Evolutionary conservation across 2,797 vertebrate genomes (phyloP).

Genomic region (Oreortyx pictus): DNA sequence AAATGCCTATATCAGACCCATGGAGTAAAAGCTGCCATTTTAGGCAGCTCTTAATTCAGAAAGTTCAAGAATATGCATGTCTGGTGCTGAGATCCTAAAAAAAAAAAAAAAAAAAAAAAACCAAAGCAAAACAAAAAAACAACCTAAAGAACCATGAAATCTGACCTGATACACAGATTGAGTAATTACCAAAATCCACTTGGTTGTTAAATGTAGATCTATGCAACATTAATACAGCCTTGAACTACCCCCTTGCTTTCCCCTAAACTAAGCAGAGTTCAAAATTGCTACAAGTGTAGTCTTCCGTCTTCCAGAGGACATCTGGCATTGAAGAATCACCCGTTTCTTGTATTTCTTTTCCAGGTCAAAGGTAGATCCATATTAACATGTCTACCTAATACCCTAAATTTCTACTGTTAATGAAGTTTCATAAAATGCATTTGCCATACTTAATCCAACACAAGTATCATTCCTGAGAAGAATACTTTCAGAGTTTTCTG

Average conservation of each 20-base stretch:
- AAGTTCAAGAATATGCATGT: background rate
- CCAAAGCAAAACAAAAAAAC: background rate
- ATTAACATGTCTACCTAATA: background rate
- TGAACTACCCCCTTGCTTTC: background rate
- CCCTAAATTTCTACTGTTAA: background rate
- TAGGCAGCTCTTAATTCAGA: background rate
- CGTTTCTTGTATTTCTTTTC: background rate
- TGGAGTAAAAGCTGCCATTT: background rate
- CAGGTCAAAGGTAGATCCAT: background rate
- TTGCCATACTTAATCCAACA: background rate
- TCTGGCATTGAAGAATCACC: background rate
- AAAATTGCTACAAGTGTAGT: background rate
- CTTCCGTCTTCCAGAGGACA: background rate
- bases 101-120: background rate
- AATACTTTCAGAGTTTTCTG: background rate
- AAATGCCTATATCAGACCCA: background rate
- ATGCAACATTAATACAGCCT: background rate
- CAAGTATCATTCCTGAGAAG: background rate
- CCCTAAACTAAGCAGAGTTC: background rate
- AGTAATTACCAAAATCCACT: background rate
- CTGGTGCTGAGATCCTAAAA: background rate
- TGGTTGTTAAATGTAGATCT: background rate
- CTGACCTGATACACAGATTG: background rate
- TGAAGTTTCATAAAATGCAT: background rate
- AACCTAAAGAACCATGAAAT: background rate